Evolutionary conservation across 1,140 invertebrate genomes (phyloP).

Genomic region (Drosophila grimshawi): DNA sequence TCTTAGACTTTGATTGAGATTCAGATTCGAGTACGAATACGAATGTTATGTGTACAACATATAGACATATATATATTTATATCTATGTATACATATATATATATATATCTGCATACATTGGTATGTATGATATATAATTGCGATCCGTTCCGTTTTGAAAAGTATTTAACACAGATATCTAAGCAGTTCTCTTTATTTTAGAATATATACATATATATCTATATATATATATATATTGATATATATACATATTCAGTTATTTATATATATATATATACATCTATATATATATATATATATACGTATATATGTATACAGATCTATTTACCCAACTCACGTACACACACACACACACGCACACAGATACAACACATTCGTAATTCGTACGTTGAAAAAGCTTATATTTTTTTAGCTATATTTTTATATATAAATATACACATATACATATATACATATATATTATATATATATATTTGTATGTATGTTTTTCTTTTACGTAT

Average conservation of each 20-base stretch:
- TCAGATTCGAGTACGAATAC: constrained; percentile 25
- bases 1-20: constrained; percentile 40
- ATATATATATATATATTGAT: constrained; percentile 6
- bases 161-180: constrained; percentile 43
- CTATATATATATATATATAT: constrained; percentile 18
- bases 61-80: constrained; percentile 3
- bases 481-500: constrained; percentile 42
- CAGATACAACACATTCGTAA: constrained; percentile 60
- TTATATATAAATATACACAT: constrained; percentile 14
- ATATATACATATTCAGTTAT: constrained; percentile 18
- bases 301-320: constrained; percentile 38
- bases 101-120: constrained; percentile 15
- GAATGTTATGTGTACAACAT: constrained; percentile 15
- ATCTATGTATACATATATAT: constrained; percentile 18
- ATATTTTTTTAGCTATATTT: constrained; percentile 39
- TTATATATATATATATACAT: constrained; percentile 25
- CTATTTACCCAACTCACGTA: constrained; percentile 41
- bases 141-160: constrained; percentile 32
- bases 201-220: constrained; percentile 3
- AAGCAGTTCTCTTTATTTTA: constrained; percentile 16
- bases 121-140: constrained; percentile 26
- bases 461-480: constrained; percentile 30
- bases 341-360: constrained; percentile 44
- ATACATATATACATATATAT: constrained; percentile 36
- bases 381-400: constrained; percentile 53